Conservation (phyloP, 2,888 invertebrate genomes). For the Drosophila kambysellisi region DNA sequence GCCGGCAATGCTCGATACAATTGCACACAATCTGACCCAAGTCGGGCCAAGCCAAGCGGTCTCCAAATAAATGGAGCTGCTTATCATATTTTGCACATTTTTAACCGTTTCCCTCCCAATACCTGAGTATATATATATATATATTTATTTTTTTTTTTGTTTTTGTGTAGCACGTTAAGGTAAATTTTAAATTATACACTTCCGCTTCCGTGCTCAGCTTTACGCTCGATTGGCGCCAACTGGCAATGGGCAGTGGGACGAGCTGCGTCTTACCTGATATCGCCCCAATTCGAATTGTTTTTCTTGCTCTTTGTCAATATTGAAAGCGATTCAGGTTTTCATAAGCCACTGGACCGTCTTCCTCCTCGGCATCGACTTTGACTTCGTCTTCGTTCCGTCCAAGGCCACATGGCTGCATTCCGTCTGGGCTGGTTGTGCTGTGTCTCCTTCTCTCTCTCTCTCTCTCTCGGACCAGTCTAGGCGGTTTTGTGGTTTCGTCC, state of each 20-base stretch:
- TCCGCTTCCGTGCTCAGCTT: constrained; percentile 71
- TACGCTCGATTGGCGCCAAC: constrained; percentile 74
- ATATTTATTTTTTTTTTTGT: not conserved
- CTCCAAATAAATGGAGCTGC: constrained; percentile 41
- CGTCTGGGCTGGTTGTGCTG: constrained; percentile 31
- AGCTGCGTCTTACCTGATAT: constrained; percentile 6
- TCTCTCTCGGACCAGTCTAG: constrained; percentile 14
- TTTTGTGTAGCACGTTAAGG: constrained; percentile 52
- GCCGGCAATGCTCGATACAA: constrained; percentile 3
- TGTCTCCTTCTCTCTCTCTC: not conserved
- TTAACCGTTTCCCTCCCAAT: constrained; percentile 37
- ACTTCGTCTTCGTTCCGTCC: constrained; percentile 4
- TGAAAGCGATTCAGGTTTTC: constrained; percentile 78
- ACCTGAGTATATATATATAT: not conserved
- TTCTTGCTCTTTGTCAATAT: constrained; percentile 67
- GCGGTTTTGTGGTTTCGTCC: constrained; percentile 53
- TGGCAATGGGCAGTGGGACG: constrained; percentile 8
- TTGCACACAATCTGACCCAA: constrained; percentile 31
- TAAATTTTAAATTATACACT: constrained; percentile 81
- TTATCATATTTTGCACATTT: constrained; percentile 67
- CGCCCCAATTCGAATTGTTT: not conserved
- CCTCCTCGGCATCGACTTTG: constrained; percentile 13
- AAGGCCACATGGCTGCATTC: constrained; percentile 51
- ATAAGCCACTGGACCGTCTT: constrained; percentile 40
- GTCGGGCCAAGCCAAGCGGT: constrained; percentile 26